These are phyloP conservation scores for Hypena proboscidalis DNA, from an alignment of 2,888 invertebrate species.

Conservation along the genomic window DNA sequence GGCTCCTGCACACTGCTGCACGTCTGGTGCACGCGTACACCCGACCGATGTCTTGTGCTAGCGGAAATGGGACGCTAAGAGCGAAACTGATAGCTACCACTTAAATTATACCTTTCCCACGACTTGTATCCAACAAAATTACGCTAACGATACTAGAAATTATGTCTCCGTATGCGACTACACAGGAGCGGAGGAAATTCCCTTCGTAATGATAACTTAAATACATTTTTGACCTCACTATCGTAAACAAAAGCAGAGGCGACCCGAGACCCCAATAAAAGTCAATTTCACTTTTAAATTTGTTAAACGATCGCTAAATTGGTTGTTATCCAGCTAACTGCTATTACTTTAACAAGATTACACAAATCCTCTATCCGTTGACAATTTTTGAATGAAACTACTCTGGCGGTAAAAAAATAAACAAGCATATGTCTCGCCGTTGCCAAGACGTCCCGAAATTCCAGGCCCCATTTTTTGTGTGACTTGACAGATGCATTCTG, in stretches of 20 bases:
- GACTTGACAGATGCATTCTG: slow-evolving; percentile 83
- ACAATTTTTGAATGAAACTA: slow-evolving; percentile 83
- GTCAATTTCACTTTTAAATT: slow-evolving; percentile 52
- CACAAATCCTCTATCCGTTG: slow-evolving; percentile 80
- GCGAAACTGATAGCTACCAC: slow-evolving; percentile 67
- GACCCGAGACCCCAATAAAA: slow-evolving; percentile 50
- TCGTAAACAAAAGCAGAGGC: slow-evolving; percentile 40
- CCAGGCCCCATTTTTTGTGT: slow-evolving; percentile 78
- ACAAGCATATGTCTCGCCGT: slow-evolving; percentile 75
- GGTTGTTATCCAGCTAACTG: slow-evolving; percentile 64
- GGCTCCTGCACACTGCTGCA: slow-evolving; percentile 74
- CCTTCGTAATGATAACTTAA: slow-evolving; percentile 10
- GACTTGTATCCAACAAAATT: slow-evolving; percentile 27
- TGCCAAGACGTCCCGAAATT: slow-evolving; percentile 81
- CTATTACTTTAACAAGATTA: slow-evolving; percentile 81
- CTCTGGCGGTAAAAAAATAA: slow-evolving; percentile 73
- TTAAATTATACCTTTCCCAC: slow-evolving; percentile 55
- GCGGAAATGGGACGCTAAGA: slow-evolving; percentile 73
- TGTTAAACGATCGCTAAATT: slow-evolving; percentile 66
- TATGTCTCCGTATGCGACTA: slow-evolving; percentile 16
- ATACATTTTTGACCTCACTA: slow-evolving; percentile 38
- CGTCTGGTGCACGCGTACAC: slow-evolving; percentile 66
- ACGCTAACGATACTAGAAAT: slow-evolving; percentile 22
- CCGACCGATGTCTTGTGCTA: slow-evolving; percentile 58
- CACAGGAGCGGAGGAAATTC: slow-evolving; percentile 5